These are phyloP conservation scores for Molossus alvarezi DNA, from an alignment of 2,797 vertebrate species.

Conservation along the genomic window DNA sequence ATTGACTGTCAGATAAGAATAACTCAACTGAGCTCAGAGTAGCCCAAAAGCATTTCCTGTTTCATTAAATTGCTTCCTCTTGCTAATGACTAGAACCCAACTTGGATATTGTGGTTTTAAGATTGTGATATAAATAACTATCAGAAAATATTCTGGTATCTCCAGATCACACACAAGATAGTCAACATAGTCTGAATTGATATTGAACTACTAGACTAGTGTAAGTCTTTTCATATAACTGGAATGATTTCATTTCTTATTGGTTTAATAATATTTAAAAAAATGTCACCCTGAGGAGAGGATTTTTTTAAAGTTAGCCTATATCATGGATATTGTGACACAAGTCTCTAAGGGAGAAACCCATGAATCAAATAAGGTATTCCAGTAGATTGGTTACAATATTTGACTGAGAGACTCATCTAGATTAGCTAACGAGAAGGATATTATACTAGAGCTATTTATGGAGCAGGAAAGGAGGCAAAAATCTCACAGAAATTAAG, in stretches of 20 bases:
- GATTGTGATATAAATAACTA: conserved; percentile 40
- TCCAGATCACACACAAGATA: conserved; percentile 3
- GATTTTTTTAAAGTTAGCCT: not conserved
- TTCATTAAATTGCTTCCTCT: conserved; percentile 54
- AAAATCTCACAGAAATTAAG: conserved; percentile 9
- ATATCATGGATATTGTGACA: not conserved
- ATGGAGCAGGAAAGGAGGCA: not conserved
- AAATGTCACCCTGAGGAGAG: conserved; percentile 57
- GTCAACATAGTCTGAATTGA: not conserved
- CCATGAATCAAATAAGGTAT: not conserved
- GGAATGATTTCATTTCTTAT: conserved; percentile 36
- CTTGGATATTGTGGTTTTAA: conserved; percentile 27
- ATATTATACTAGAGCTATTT: not conserved
- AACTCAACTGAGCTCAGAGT: not conserved
- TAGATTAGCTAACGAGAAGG: not conserved
- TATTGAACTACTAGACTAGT: not conserved
- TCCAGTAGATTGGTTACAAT: not conserved
- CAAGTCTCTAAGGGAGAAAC: not conserved
- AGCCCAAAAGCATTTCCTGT: conserved; percentile 36
- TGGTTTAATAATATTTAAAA: not conserved
- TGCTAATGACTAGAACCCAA: not conserved
- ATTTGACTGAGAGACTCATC: not conserved
- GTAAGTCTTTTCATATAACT: conserved; percentile 14
- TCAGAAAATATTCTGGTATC: conserved; percentile 41
- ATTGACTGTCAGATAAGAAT: conserved; percentile 5